Percentiles rank a stretch among this genome's conserved stretches.
Evolutionary conservation across 2,797 vertebrate genomes (phyloP).

Genomic region (Halcyon badia): DNA sequence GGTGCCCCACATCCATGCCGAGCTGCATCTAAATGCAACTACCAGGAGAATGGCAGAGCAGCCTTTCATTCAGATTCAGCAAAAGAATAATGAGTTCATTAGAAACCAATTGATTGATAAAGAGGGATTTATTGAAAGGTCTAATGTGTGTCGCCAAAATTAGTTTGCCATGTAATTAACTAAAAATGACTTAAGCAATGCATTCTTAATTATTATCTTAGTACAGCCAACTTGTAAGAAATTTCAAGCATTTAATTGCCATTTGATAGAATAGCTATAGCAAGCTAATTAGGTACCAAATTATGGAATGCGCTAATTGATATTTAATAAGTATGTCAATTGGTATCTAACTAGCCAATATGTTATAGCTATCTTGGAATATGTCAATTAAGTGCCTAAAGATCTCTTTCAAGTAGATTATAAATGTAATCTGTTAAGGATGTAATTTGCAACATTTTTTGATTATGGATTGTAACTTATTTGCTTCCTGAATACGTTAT

Average conservation of each 20-base stretch:
- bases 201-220: constrained; percentile 81
- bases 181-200: constrained; percentile 78
- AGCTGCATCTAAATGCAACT: neutral
- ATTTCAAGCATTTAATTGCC: constrained; percentile 86
- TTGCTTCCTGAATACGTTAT: constrained; percentile 48
- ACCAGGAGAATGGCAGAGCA: neutral
- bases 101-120: constrained; percentile 78
- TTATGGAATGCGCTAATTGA: constrained; percentile 83
- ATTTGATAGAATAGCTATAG: constrained; percentile 84
- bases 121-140: constrained; percentile 74
- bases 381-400: constrained; percentile 82
- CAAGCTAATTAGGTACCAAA: constrained; percentile 85
- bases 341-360: constrained; percentile 83
- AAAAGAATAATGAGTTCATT: constrained; percentile 73
- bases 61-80: constrained; percentile 10
- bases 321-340: constrained; percentile 86
- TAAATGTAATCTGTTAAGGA: constrained; percentile 74
- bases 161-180: constrained; percentile 82
- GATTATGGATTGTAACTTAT: constrained; percentile 68
- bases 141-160: constrained; percentile 78
- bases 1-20: neutral
- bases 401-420: constrained; percentile 79
- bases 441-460: constrained; percentile 75
- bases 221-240: constrained; percentile 78
- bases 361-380: constrained; percentile 81